Evolutionary conservation across 2,797 vertebrate genomes (phyloP).

Genomic region (Microcaecilia unicolor): DNA sequence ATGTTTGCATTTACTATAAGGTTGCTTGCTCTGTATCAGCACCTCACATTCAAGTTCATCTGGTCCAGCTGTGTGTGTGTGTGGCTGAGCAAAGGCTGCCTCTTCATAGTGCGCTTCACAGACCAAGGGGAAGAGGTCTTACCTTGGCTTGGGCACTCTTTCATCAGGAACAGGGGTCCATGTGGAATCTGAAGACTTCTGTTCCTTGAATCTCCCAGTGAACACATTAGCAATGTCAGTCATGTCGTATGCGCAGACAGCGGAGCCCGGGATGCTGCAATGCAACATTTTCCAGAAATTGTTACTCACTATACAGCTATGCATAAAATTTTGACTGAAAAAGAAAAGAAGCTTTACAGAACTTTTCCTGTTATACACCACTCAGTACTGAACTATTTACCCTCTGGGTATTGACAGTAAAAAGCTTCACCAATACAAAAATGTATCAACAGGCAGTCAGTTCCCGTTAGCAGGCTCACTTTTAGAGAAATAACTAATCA

Average conservation of each 20-base stretch:
- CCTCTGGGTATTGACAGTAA: constrained; percentile 25
- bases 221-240: constrained; percentile 85
- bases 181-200: constrained; percentile 93
- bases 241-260: constrained; percentile 97
- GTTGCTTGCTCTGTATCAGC: too few species aligned
- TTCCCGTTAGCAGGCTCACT: constrained; percentile 14
- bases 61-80: too few species aligned
- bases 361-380: constrained; percentile 23
- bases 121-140: too few species aligned
- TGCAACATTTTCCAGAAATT: constrained; percentile 38
- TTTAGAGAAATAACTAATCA: constrained; percentile 16
- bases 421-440: constrained; percentile 17
- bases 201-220: constrained; percentile 95
- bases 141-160: constrained; percentile 91
- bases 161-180: constrained; percentile 97
- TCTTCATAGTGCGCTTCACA: too few species aligned
- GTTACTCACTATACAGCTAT: constrained; percentile 33
- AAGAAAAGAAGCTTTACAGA: constrained; percentile 42
- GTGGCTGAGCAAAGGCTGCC: too few species aligned
- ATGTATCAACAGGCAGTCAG: constrained; percentile 4
- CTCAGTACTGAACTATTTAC: constrained; percentile 27
- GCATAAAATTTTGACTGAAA: constrained; percentile 49
- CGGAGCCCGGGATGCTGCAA: constrained; percentile 93
- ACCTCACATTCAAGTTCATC: too few species aligned
- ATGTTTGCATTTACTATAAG: too few species aligned